A percentile compares a stretch with the other conserved stretches of the same genome.
phyloP scores from a whole-genome alignment of 2,888 invertebrate genomes.

The Eudemis profundana region DNA sequence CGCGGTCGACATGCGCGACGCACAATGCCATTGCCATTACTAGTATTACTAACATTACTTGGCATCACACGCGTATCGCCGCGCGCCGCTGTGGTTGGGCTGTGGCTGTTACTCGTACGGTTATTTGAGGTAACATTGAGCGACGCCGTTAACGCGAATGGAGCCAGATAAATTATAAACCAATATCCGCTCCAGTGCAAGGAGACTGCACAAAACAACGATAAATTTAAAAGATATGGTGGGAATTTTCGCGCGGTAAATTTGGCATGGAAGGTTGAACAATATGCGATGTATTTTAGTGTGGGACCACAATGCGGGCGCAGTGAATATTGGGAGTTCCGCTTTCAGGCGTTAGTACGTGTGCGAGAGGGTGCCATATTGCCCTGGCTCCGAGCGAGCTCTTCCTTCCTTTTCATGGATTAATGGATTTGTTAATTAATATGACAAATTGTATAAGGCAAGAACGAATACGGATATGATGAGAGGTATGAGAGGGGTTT shows the following conservation, averaged over 20 bases:
- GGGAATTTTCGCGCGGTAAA: conserved; percentile 40
- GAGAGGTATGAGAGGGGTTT: no score
- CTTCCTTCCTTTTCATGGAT: neutral
- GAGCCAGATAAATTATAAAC: conserved; percentile 40
- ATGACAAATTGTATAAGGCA: no score
- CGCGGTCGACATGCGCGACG: no score
- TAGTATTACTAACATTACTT: no score
- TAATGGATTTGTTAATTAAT: neutral
- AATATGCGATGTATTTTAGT: conserved; percentile 44
- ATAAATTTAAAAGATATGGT: conserved; percentile 43
- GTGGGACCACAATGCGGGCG: conserved; percentile 36
- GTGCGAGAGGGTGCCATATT: conserved; percentile 27
- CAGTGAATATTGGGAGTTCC: conserved; percentile 42
- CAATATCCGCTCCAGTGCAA: conserved; percentile 40
- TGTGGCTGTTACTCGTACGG: neutral
- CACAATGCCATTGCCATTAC: no score
- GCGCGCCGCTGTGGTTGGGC: no score
- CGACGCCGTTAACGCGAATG: conserved; percentile 26
- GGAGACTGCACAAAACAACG: conserved; percentile 43
- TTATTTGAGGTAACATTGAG: conserved; percentile 15
- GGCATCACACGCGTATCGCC: no score
- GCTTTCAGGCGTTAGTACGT: conserved; percentile 29
- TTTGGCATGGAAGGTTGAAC: conserved; percentile 42
- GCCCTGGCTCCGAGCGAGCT: conserved; percentile 15
- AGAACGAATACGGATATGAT: no score